phyloP scores from a whole-genome alignment of 2,113 vertebrate genomes.

The Sus scrofa region DNA sequence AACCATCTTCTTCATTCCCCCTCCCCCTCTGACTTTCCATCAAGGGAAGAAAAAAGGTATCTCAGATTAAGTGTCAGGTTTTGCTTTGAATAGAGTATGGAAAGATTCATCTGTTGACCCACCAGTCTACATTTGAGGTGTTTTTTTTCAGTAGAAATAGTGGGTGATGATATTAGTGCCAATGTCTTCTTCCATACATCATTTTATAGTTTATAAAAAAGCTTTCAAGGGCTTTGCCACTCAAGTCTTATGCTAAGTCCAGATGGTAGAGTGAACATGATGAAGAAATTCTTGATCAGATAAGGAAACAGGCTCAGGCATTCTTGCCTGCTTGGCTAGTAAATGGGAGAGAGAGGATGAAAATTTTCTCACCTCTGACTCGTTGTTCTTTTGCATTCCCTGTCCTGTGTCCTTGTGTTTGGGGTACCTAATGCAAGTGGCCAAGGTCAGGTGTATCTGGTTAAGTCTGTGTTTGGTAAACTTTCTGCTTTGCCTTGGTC shows the following conservation, averaged over 20 bases:
- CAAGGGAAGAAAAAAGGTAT: slow-evolving; percentile 7
- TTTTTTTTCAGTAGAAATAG: not conserved
- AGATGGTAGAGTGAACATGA: not conserved
- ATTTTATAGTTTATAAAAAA: not conserved
- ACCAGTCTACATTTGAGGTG: not conserved
- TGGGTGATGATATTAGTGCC: not conserved
- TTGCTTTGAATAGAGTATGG: not conserved
- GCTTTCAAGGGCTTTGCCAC: not conserved
- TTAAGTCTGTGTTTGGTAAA: not conserved
- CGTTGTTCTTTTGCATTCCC: fast-evolving
- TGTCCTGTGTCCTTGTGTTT: not conserved
- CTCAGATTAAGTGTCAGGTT: slow-evolving; percentile 13
- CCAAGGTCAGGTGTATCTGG: not conserved
- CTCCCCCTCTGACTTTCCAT: not conserved
- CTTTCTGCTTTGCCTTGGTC: too few species aligned
- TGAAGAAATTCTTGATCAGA: not conserved
- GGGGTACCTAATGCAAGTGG: not conserved
- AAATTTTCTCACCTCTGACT: not conserved
- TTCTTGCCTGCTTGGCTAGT: not conserved
- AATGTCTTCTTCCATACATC: not conserved
- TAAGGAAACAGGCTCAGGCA: not conserved
- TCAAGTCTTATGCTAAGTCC: not conserved
- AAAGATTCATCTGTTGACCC: not conserved
- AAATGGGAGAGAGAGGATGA: not conserved
- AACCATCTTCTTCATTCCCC: not conserved